These are phyloP conservation scores for Caranx ignobilis DNA, from an alignment of 2,113 vertebrate genomes.

Conservation along the genomic window DNA sequence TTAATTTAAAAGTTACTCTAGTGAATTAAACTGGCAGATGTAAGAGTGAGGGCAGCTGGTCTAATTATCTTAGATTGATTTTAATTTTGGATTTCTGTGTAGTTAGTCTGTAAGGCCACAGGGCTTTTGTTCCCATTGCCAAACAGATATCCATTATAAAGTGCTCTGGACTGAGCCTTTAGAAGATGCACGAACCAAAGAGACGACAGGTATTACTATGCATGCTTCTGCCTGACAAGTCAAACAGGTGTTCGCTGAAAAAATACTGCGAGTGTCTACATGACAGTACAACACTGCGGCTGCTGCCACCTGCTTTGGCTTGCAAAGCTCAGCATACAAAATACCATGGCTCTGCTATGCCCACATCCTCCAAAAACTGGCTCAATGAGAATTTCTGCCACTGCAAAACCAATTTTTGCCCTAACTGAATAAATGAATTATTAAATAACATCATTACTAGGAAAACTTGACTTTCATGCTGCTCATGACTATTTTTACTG, in stretches of 20 bases:
- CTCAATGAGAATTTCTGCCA: neutral
- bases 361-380: neutral
- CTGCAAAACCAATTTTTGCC: neutral
- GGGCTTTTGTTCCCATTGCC: neutral
- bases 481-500: slow-evolving; percentile 4
- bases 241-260: slow-evolving; percentile 31
- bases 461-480: slow-evolving; percentile 2
- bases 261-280: slow-evolving; percentile 7
- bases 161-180: neutral
- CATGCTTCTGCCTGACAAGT: slow-evolving; percentile 5
- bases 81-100: slow-evolving; percentile 2
- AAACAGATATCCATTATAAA: neutral
- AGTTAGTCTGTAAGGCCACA: neutral
- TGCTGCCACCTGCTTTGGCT: slow-evolving; percentile 7
- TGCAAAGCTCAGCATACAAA: neutral
- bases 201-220: neutral
- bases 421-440: neutral
- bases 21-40: slow-evolving; percentile 37
- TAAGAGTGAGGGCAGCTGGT: neutral
- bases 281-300: neutral
- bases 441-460: slow-evolving; percentile 19
- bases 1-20: slow-evolving; percentile 44
- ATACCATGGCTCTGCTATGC: neutral
- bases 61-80: slow-evolving; percentile 22
- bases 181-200: neutral